These are phyloP conservation scores for Drosophila pandora DNA, from an alignment of 1,140 invertebrate genomes.

Conservation along the genomic window DNA sequence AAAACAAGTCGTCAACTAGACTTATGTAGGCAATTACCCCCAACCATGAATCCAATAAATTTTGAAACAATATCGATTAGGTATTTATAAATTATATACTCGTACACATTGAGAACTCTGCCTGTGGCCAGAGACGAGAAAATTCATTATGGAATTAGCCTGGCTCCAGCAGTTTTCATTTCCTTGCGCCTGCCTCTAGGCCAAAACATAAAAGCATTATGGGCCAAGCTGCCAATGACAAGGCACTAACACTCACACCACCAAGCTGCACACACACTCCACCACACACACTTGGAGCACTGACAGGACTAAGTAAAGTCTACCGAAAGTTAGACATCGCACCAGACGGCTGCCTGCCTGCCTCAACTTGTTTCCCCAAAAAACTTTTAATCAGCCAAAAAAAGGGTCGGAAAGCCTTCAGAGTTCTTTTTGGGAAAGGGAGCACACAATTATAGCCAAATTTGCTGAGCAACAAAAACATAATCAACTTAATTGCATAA, in stretches of 20 bases:
- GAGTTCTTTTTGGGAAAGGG: slow-evolving; percentile 2
- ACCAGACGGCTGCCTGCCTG: slow-evolving; percentile 64
- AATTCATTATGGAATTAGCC: slow-evolving; percentile 54
- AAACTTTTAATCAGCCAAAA: slow-evolving; percentile 72
- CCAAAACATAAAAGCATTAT: slow-evolving; percentile 47
- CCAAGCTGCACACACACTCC: slow-evolving; percentile 3
- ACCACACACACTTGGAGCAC: slow-evolving; percentile 12
- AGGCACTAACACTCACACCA: slow-evolving; percentile 7
- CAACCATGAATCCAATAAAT: slow-evolving; percentile 23
- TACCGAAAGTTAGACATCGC: slow-evolving; percentile 69
- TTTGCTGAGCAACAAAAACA: slow-evolving; percentile 70
- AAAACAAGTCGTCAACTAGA: slow-evolving; percentile 11
- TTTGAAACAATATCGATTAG: slow-evolving; percentile 54
- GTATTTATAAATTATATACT: slow-evolving; percentile 35
- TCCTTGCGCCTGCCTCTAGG: slow-evolving; percentile 25
- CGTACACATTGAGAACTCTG: slow-evolving; percentile 10
- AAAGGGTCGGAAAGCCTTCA: slow-evolving; percentile 31
- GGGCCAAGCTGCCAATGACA: slow-evolving; percentile 45
- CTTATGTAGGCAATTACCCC: neutral
- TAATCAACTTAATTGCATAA: slow-evolving; percentile 80
- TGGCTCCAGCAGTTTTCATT: slow-evolving; percentile 44
- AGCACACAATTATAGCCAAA: slow-evolving; percentile 63
- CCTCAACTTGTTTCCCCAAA: slow-evolving; percentile 59
- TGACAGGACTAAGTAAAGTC: slow-evolving; percentile 59
- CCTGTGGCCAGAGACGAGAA: slow-evolving; percentile 38